These are phyloP conservation scores for Crotophaga sulcirostris DNA, from an alignment of 2,113 vertebrate genomes.

Conservation along the genomic window DNA sequence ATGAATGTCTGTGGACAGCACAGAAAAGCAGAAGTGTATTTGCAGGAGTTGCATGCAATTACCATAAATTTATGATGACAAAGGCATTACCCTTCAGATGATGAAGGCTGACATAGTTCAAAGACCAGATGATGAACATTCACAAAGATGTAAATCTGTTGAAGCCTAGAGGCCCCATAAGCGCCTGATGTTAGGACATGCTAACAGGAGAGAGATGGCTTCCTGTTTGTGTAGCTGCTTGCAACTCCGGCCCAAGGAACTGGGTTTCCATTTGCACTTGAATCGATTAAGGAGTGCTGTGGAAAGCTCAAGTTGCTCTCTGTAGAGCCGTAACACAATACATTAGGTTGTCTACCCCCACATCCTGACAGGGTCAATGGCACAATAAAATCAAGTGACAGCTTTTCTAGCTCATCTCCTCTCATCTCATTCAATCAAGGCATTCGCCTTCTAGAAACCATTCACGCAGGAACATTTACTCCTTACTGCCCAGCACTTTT, in stretches of 20 bases:
- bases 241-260: neutral
- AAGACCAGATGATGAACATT: neutral
- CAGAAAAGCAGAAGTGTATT: neutral
- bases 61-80: neutral
- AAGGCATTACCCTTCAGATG: neutral
- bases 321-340: neutral
- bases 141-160: neutral
- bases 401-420: neutral
- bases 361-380: neutral
- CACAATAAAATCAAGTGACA: neutral
- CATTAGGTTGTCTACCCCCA: neutral
- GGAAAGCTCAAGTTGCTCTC: neutral
- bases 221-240: neutral
- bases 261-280: neutral
- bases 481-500: neutral
- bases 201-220: neutral
- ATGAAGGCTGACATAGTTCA: neutral
- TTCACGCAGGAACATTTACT: neutral
- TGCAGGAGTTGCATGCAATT: neutral
- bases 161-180: neutral
- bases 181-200: rapidly evolving
- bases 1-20: neutral
- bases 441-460: neutral
- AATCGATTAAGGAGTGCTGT: neutral
- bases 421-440: neutral